phyloP scores from a whole-genome alignment of 2,797 vertebrate species.

The Lateolabrax maculatus region DNA sequence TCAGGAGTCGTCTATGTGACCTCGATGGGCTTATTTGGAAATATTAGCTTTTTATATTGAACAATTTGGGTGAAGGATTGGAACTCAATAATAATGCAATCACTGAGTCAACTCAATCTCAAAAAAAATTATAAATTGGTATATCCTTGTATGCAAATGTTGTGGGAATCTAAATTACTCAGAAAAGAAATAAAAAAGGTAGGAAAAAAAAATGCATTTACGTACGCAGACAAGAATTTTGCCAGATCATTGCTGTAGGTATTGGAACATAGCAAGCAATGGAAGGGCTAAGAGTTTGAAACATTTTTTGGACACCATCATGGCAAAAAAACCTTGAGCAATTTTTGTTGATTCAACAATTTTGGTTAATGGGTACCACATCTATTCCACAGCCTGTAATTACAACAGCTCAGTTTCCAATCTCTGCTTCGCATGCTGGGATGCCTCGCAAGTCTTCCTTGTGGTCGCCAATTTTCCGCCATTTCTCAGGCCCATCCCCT shows the following conservation, averaged over 20 bases:
- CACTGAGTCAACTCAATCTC: slow-evolving; percentile 34
- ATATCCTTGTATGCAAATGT: slow-evolving; percentile 55
- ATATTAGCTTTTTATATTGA: slow-evolving; percentile 64
- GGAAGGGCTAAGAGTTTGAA: slow-evolving; percentile 84
- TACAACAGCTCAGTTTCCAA: slow-evolving; percentile 92
- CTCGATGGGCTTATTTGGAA: slow-evolving; percentile 65
- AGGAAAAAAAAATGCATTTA: slow-evolving; percentile 65
- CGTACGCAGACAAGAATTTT: slow-evolving; percentile 74
- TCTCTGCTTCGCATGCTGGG: slow-evolving; percentile 86
- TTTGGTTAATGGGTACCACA: slow-evolving; percentile 92
- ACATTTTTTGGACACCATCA: slow-evolving; percentile 85
- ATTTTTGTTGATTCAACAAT: slow-evolving; percentile 92
- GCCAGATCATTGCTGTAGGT: slow-evolving; percentile 86
- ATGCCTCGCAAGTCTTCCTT: slow-evolving; percentile 86
- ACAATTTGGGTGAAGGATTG: slow-evolving; percentile 63
- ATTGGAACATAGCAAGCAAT: slow-evolving; percentile 84
- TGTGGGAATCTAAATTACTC: slow-evolving; percentile 43
- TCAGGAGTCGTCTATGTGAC: slow-evolving; percentile 65
- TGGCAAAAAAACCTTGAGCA: slow-evolving; percentile 87
- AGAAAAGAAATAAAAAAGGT: slow-evolving; percentile 46
- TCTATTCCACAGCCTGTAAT: slow-evolving; percentile 91
- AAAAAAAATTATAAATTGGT: slow-evolving; percentile 46
- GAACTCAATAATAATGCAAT: slow-evolving; percentile 56
- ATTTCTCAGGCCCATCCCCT: slow-evolving; percentile 80
- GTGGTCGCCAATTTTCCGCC: slow-evolving; percentile 87